These are phyloP conservation scores for Argynnis bischoffii DNA, from an alignment of 2,888 invertebrate species.

Conservation along the genomic window DNA sequence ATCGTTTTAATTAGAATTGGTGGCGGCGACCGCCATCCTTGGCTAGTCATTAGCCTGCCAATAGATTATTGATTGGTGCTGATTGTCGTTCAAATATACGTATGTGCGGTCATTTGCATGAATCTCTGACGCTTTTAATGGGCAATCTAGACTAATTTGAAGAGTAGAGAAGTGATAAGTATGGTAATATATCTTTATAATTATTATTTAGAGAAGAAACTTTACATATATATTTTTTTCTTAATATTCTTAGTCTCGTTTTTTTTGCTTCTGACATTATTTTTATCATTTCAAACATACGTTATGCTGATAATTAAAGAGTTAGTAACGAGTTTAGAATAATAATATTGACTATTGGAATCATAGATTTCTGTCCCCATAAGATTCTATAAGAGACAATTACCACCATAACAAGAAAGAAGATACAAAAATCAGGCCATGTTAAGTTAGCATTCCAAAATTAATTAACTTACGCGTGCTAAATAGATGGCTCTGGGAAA, in stretches of 20 bases:
- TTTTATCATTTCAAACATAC: too few species aligned
- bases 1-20: constrained; percentile 68
- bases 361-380: neutral
- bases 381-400: constrained; percentile 2
- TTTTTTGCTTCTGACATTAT: too few species aligned
- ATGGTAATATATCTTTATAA: neutral
- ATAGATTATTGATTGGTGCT: constrained; percentile 82
- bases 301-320: too few species aligned
- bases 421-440: constrained; percentile 38
- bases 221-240: too few species aligned
- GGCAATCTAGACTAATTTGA: constrained; percentile 69
- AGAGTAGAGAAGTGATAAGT: constrained; percentile 51
- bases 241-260: too few species aligned
- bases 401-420: constrained; percentile 11
- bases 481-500: constrained; percentile 55
- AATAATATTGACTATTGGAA: too few species aligned
- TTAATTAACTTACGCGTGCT: constrained; percentile 59
- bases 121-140: constrained; percentile 75
- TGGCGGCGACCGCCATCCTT: constrained; percentile 69
- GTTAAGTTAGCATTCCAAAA: constrained; percentile 45
- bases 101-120: constrained; percentile 69
- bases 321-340: too few species aligned
- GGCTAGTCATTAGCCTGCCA: constrained; percentile 78
- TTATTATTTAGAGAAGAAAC: too few species aligned
- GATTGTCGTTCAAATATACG: constrained; percentile 65